Base-by-base conservation (phyloP, 2,113 vertebrate species). In the Lepidiolamprologus cunningtoni region DNA sequence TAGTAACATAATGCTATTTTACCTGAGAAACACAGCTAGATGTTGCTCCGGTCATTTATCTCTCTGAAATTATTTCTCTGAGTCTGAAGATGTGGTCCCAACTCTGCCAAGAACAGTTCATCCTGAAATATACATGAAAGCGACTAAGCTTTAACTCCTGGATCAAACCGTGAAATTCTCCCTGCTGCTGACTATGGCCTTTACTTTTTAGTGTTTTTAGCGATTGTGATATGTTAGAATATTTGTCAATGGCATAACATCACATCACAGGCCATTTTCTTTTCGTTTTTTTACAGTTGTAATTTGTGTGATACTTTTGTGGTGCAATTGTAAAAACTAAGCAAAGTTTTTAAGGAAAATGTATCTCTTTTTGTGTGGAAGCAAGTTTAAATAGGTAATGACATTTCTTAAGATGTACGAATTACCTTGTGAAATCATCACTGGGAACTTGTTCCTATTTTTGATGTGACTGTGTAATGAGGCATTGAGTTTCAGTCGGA, bases 391-490 rank as follows among this genome's bases (percentile, higher is more conserved):
- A 68, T 14, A 40, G n/a, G 17, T 68, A 66, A 37, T 37, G 16
- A 61, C 2, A 19, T 61, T 61, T 61, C 26, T 61, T 61, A 33
- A 61, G 0, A 61, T 61, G 58, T 61, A 0, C 0, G 0, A 7
- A 61, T 61, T 33, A 61, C 58, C 58, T 61, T 61, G 0, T 61
- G 58, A 61, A 61, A 0, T 61, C 58, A 61, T 33, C 57, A 19
- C 16, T 19, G 58, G 58, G 16, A 63, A 63, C 58, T 63, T 63
- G 9, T 33, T 63, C 28, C 2, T 63, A n/a, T 63, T 63, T 63
- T 63, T 0, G 58, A 63, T 35, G 17, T n/a, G 58, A 63, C 3
- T 19, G 31, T 19, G 58, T 5, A 35, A 63, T 66, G 17, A 37
- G 17, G 6, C 10, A n/a, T 1, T 37, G 31, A 0, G 17, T 37